Evolutionary conservation across 2,113 vertebrate genomes (phyloP).

Genomic region (Megaceryle maxima): DNA sequence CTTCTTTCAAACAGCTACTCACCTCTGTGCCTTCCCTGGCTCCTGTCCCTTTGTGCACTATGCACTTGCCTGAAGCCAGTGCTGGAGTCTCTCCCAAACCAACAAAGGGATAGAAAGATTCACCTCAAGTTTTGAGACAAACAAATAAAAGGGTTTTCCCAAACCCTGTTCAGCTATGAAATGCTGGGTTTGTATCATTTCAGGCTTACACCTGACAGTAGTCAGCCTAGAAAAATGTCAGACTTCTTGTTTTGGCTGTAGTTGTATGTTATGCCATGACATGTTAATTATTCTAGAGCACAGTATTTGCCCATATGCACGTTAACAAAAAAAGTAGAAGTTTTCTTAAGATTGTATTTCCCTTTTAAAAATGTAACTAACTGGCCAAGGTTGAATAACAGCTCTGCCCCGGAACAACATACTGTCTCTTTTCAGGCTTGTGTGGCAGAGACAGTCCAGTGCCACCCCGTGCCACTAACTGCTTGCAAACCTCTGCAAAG

Average conservation of each 20-base stretch:
- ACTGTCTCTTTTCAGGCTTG: accelerated
- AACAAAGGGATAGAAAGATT: not conserved
- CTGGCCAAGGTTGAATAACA: not conserved
- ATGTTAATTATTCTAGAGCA: not conserved
- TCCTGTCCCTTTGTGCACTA: not conserved
- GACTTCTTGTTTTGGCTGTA: not conserved
- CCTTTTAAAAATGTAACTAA: no score
- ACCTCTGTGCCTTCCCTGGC: not conserved
- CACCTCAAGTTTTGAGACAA: not conserved
- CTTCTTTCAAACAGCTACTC: not conserved
- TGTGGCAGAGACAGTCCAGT: not conserved
- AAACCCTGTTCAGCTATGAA: not conserved
- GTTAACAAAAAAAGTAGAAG: not conserved
- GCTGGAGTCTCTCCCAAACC: not conserved
- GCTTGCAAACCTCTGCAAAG: not conserved
- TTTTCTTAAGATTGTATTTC: not conserved
- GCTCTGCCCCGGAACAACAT: not conserved
- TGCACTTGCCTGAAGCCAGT: not conserved
- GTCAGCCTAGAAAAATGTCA: not conserved
- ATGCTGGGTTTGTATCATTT: not conserved
- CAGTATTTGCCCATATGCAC: not conserved
- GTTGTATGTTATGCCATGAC: not conserved
- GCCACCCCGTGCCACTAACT: not conserved
- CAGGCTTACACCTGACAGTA: not conserved
- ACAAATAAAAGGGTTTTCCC: not conserved